Conservation (phyloP, 2,113 vertebrate species). For the Myotis davidii region DNA sequence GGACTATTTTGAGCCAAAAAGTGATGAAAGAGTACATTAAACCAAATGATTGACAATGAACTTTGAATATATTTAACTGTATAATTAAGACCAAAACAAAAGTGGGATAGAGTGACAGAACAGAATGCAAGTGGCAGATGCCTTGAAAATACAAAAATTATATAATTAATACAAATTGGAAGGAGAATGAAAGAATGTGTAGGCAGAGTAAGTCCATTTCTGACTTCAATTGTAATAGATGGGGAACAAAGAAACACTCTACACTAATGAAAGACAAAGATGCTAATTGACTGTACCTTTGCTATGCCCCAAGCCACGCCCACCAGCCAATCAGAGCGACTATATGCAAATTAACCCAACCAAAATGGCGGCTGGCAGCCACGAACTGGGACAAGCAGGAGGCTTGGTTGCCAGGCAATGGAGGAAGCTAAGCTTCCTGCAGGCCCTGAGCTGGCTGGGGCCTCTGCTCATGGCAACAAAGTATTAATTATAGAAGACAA, state of each 20-base stretch:
- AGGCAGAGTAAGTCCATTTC: not conserved
- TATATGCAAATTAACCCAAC: no score
- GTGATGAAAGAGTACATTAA: not conserved
- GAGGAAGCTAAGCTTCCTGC: no score
- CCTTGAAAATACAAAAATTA: not conserved
- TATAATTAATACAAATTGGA: not conserved
- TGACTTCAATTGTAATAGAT: not conserved
- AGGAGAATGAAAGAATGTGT: not conserved
- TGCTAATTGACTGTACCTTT: no score
- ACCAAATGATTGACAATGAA: not conserved
- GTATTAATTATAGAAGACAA: no score
- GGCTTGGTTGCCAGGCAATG: no score
- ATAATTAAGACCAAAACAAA: not conserved
- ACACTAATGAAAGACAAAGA: no score
- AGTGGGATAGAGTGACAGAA: not conserved
- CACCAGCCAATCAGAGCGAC: no score
- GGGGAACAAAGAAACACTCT: not conserved
- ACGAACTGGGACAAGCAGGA: no score
- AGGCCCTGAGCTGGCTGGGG: no score
- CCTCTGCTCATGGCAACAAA: no score
- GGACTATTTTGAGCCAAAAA: not conserved
- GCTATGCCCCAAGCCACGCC: no score
- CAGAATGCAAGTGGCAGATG: not conserved
- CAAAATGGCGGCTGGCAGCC: no score
- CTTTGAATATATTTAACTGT: not conserved